These are phyloP conservation scores for Sylvia atricapilla DNA, from an alignment of 2,113 vertebrate species.

Conservation along the genomic window DNA sequence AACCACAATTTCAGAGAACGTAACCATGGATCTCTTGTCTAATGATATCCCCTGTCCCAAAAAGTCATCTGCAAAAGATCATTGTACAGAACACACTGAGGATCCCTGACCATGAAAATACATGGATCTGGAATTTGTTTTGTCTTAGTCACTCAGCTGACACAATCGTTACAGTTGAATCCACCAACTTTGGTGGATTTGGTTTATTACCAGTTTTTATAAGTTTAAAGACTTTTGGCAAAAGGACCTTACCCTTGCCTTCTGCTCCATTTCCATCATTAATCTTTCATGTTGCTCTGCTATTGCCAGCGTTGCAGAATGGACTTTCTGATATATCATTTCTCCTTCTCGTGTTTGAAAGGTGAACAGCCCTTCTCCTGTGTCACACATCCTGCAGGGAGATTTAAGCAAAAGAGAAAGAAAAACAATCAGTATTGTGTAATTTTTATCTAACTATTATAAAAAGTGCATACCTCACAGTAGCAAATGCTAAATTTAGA, in stretches of 20 bases:
- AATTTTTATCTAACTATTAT: background rate
- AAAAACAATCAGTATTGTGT: background rate
- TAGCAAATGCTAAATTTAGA: background rate
- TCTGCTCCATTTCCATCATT: constrained; percentile 98
- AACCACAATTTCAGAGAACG: background rate
- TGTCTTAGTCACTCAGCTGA: background rate
- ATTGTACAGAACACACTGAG: background rate
- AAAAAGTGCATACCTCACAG: background rate
- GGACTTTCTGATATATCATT: constrained; percentile 99
- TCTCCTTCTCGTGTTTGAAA: constrained; percentile 99
- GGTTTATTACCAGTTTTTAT: background rate
- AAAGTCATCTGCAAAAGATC: background rate
- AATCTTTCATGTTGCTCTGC: constrained; percentile 97
- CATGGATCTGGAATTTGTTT: background rate
- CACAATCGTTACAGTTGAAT: fast-evolving
- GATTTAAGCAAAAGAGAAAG: constrained; percentile 1
- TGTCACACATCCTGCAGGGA: constrained; percentile 94
- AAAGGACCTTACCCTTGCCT: constrained; percentile 85
- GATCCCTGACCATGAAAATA: background rate
- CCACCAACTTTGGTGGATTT: fast-evolving
- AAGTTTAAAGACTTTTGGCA: background rate
- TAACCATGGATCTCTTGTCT: background rate
- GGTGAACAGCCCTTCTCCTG: constrained; percentile 98
- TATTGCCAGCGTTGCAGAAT: constrained; percentile 96
- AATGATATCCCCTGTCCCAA: background rate